These are phyloP conservation scores for Chrysocyon brachyurus DNA, from an alignment of 2,797 vertebrate species.

Conservation along the genomic window DNA sequence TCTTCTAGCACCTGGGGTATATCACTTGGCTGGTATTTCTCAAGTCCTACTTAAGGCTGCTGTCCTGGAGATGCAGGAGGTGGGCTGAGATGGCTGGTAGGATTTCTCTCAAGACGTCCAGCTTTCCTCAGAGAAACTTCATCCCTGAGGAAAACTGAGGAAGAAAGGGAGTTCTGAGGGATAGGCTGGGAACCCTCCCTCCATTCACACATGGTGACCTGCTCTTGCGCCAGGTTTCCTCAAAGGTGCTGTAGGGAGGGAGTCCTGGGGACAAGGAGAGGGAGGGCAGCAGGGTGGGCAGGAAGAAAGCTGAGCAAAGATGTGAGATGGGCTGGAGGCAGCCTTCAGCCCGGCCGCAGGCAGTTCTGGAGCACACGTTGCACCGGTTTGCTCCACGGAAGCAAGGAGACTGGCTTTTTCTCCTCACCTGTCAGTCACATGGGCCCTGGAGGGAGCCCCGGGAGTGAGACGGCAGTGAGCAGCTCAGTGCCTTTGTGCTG, in stretches of 20 bases:
- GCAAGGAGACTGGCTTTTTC: neutral
- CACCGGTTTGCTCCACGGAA: neutral
- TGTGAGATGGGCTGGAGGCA: neutral
- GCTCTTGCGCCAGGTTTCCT: neutral
- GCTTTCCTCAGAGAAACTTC: neutral
- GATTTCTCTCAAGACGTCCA: neutral
- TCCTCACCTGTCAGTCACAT: neutral
- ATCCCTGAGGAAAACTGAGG: neutral
- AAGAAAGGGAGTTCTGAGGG: neutral
- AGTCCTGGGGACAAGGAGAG: neutral
- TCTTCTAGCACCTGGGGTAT: neutral
- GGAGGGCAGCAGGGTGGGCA: neutral
- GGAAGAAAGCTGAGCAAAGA: neutral
- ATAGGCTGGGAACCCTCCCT: neutral
- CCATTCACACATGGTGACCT: neutral
- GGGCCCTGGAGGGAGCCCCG: too few species aligned
- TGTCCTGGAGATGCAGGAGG: neutral
- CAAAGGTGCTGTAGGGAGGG: neutral
- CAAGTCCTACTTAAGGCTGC: neutral
- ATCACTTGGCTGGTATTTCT: neutral
- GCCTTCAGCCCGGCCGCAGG: neutral
- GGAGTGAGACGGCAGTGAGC: neutral
- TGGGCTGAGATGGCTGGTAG: neutral
- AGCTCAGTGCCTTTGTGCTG: neutral
- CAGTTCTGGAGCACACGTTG: fast-evolving